Percentiles rank a stretch among this genome's conserved stretches.
These are phyloP conservation scores for Murina feae DNA, from an alignment of 2,113 vertebrate species.

Conservation along the genomic window DNA sequence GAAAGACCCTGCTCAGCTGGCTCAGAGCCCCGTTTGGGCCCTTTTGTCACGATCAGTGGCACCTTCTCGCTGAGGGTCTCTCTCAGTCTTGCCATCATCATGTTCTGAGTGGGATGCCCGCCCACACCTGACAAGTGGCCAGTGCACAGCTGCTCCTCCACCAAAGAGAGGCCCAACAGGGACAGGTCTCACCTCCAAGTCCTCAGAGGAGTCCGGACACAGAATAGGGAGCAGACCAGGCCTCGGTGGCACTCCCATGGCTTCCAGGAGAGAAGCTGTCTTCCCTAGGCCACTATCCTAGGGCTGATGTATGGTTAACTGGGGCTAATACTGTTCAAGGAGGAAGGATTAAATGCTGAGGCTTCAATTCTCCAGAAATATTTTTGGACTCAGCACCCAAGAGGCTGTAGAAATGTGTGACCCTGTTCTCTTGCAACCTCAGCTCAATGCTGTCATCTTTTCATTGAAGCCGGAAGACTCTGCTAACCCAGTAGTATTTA, in stretches of 20 bases:
- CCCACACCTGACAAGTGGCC: background rate
- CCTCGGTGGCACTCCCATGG: background rate
- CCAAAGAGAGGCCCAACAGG: background rate
- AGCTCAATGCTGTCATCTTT: background rate
- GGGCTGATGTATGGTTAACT: background rate
- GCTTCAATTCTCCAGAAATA: background rate
- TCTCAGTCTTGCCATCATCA: background rate
- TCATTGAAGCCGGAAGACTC: background rate
- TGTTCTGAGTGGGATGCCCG: background rate
- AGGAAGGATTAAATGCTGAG: background rate
- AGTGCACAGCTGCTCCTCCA: background rate
- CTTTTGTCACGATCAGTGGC: background rate
- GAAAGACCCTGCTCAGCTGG: background rate
- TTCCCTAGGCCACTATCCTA: background rate
- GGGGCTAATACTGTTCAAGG: background rate
- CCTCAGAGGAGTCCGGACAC: background rate
- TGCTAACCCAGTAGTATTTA: slow-evolving; percentile 13
- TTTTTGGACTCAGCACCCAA: background rate
- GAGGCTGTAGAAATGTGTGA: background rate
- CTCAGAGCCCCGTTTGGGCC: background rate
- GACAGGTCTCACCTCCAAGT: background rate
- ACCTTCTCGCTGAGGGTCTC: background rate
- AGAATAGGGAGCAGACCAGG: background rate
- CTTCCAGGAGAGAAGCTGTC: background rate
- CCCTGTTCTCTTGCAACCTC: background rate